Base-by-base conservation (phyloP, 53 echinoderm and acorn worm species). In the Patiria pectinifera region DNA sequence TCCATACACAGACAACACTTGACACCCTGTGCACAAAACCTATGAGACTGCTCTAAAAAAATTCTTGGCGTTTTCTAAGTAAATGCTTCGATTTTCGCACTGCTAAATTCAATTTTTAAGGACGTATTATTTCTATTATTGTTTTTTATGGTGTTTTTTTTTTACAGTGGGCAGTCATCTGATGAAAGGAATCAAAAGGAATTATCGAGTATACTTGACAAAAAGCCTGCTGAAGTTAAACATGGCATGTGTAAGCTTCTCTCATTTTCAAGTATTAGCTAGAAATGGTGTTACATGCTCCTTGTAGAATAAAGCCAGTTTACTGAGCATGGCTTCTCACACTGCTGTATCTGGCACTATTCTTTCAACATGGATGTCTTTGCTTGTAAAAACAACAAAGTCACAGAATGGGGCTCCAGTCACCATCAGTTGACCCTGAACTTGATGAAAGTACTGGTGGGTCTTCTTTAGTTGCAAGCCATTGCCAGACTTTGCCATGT, bases 351-450 rank as follows among this genome's bases (percentile, higher is more conserved):
- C 43, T 19, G 86, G 86, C n/a, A 47, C 45, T 16, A 86, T 86
- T 71, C 86, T 45, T 86, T 86, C 69, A 86, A 69, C 25, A 11
- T 86, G 48, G 21, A 86, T 16, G 70, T 86, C 86, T 25, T 86
- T 86, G 16, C 72, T 69, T 63, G 86, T 86, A 24, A 22, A 86
- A 71, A 86, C 43, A 8, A 69, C 86, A 86, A 86, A 70, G 46
- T 86, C 86, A 86, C 86, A 86, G n/a, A 86, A 86, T 46, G 70
- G 70, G 2, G 46, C 70, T 21, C 86, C 86, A 69, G 86, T 86
- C 21, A 86, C 49, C 86, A 86, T 86, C 35, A 86, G 44, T 86
- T 86, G 86, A 11, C 86, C 86, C 59, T 86, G 86, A 10, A 86
- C 86, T 86, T 86, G 86, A 48, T 70, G 18, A 19, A 46, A 86